These are phyloP conservation scores for Drosophila kuntzei DNA, from an alignment of 2,888 invertebrate genomes.

Conservation along the genomic window DNA sequence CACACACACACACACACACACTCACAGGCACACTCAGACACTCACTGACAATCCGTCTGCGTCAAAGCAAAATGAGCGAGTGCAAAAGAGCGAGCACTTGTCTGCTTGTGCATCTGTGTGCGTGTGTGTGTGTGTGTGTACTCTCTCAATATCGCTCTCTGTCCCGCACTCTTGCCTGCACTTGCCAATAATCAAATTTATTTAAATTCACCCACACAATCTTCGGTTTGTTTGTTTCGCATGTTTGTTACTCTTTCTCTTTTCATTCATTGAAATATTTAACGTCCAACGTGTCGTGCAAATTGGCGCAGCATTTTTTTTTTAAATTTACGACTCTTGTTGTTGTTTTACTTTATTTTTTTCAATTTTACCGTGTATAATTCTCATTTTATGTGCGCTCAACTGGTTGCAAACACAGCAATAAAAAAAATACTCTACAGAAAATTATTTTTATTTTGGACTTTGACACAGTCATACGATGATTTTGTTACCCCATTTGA, in stretches of 20 bases:
- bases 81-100: slow-evolving; percentile 65
- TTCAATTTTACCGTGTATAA: slow-evolving; percentile 54
- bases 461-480: slow-evolving; percentile 82
- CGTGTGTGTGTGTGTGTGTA: slow-evolving; percentile 3
- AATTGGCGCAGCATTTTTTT: slow-evolving; percentile 36
- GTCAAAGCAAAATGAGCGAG: slow-evolving; percentile 63
- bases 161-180: slow-evolving; percentile 19
- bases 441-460: slow-evolving; percentile 76
- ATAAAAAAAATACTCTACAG: slow-evolving; percentile 17
- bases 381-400: slow-evolving; percentile 54
- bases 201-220: slow-evolving; percentile 61
- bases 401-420: slow-evolving; percentile 44
- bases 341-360: slow-evolving; percentile 41
- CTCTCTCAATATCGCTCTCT: slow-evolving; percentile 20
- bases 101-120: slow-evolving; percentile 12
- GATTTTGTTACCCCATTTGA: slow-evolving; percentile 70
- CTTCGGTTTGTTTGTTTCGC: slow-evolving; percentile 59
- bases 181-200: slow-evolving; percentile 61
- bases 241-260: slow-evolving; percentile 48
- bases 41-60: not conserved
- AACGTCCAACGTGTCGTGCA: slow-evolving; percentile 36
- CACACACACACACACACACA: slow-evolving; percentile 21
- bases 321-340: slow-evolving; percentile 14
- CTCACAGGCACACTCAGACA: slow-evolving; percentile 7
- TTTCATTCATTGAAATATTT: slow-evolving; percentile 51